A percentile compares a stretch with the other conserved stretches of the same genome.
phyloP scores from a whole-genome alignment of 2,113 vertebrate species.

The Eulacestoma nigropectus region DNA sequence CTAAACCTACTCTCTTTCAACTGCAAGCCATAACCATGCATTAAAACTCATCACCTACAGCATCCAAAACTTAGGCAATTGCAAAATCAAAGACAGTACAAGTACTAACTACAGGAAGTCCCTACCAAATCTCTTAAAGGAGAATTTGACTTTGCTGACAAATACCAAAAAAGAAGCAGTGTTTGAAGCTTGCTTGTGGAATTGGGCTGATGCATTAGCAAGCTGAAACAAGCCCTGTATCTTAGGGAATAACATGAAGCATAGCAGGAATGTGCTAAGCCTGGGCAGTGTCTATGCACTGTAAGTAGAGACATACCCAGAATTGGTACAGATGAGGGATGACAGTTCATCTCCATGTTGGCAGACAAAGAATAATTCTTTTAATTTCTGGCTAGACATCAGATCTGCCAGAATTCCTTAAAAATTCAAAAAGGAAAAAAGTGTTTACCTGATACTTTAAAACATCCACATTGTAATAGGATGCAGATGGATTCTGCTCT shows the following conservation, averaged over 20 bases:
- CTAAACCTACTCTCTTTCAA: not conserved
- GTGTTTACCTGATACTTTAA: slow-evolving; percentile 94
- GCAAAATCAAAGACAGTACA: not conserved
- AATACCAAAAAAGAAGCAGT: not conserved
- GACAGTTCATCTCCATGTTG: not conserved
- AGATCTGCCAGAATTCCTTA: not conserved
- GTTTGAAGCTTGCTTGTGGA: not conserved
- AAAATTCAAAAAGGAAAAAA: not conserved
- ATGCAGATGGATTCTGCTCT: slow-evolving; percentile 92
- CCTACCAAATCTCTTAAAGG: not conserved
- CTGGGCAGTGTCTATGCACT: not conserved
- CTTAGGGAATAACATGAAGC: not conserved
- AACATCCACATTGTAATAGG: slow-evolving; percentile 97
- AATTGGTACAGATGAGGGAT: not conserved
- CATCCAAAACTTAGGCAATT: not conserved
- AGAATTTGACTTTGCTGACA: not conserved
- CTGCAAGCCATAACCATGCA: not conserved
- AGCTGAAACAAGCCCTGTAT: not conserved
- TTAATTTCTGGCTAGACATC: not conserved
- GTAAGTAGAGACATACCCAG: not conserved
- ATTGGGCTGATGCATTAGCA: not conserved
- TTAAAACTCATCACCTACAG: not conserved
- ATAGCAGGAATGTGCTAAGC: not conserved
- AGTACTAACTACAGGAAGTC: not conserved
- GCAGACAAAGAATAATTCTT: not conserved